Conservation (phyloP, 2,113 vertebrate genomes). For the Blennius ocellaris region DNA sequence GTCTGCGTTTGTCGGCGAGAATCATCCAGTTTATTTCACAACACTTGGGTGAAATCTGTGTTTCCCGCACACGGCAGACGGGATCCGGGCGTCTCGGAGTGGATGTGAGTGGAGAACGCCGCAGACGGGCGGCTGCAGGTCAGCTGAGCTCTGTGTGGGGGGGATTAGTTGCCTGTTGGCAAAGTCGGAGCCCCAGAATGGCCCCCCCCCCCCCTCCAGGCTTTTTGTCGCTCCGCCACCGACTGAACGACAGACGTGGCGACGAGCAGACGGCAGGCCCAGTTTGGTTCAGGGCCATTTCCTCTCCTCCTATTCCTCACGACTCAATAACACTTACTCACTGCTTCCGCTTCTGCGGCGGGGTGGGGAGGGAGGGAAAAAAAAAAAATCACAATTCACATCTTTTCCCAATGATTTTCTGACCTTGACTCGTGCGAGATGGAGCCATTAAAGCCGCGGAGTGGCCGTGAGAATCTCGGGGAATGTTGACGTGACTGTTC, state of each 20-base stretch:
- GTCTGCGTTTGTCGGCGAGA: too few relatives aligned
- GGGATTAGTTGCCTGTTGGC: constrained; percentile 77
- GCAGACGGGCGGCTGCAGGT: constrained; percentile 69
- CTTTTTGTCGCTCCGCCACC: constrained; percentile 68
- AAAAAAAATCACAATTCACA: too few relatives aligned
- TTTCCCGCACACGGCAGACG: neutral
- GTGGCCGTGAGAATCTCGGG: neutral
- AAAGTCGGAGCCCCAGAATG: constrained; percentile 73
- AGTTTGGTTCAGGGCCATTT: constrained; percentile 64
- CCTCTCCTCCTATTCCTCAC: constrained; percentile 27
- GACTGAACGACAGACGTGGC: constrained; percentile 58
- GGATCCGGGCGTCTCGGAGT: constrained; percentile 41
- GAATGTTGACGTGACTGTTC: constrained; percentile 17
- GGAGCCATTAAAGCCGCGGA: too few relatives aligned
- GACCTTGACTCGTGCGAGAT: neutral
- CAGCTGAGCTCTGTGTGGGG: constrained; percentile 69
- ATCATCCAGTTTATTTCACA: too few relatives aligned
- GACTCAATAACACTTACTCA: constrained; percentile 50
- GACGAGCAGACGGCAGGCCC: constrained; percentile 53
- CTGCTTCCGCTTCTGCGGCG: constrained; percentile 9
- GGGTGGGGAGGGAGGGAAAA: too few relatives aligned
- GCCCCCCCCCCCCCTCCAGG: constrained; percentile 39
- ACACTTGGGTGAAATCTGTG: too few relatives aligned
- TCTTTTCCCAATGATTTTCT: neutral
- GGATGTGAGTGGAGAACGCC: constrained; percentile 42